Conservation (phyloP, 1,140 invertebrate genomes). For the Neocloeon triangulifer region DNA sequence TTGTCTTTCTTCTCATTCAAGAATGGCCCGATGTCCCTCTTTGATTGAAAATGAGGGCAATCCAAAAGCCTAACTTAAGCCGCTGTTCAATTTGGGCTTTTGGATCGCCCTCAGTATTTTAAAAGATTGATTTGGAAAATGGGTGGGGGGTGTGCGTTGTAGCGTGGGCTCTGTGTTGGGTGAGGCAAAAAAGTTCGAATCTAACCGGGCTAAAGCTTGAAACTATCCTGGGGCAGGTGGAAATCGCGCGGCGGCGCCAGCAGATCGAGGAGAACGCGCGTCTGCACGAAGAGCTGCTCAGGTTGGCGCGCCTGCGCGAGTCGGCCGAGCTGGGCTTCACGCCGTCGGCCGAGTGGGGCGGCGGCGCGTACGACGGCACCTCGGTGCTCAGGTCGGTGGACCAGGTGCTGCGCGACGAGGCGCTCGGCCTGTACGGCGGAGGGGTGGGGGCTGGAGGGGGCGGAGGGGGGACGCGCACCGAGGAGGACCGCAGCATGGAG, state of each 20-base stretch:
- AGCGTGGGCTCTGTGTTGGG: too few relatives aligned
- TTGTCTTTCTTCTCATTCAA: too few relatives aligned
- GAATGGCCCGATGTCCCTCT: too few relatives aligned
- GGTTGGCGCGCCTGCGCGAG: constrained; percentile 23
- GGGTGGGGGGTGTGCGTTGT: too few relatives aligned
- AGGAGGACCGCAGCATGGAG: constrained; percentile 26
- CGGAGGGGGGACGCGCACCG: constrained; percentile 13
- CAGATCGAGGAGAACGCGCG: constrained; percentile 36
- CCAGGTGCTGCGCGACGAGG: constrained; percentile 17
- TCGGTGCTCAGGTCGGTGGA: constrained; percentile 26
- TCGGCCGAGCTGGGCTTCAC: constrained; percentile 16
- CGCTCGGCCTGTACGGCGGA: constrained; percentile 4
- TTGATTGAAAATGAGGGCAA: too few relatives aligned
- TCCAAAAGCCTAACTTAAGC: too few relatives aligned
- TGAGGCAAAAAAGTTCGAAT: too few relatives aligned
- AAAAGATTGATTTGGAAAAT: too few relatives aligned
- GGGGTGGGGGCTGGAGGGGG: constrained; percentile 8
- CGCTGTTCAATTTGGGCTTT: too few relatives aligned
- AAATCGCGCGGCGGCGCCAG: constrained; percentile 32
- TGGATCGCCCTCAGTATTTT: too few relatives aligned
- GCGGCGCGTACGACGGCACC: constrained; percentile 14
- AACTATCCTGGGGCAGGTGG: too few relatives aligned
- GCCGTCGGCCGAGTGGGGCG: constrained; percentile 5
- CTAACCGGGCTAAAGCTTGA: too few relatives aligned
- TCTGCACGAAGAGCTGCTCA: constrained; percentile 28